Conservation (phyloP, 2,113 vertebrate species). For the Merops nubicus region DNA sequence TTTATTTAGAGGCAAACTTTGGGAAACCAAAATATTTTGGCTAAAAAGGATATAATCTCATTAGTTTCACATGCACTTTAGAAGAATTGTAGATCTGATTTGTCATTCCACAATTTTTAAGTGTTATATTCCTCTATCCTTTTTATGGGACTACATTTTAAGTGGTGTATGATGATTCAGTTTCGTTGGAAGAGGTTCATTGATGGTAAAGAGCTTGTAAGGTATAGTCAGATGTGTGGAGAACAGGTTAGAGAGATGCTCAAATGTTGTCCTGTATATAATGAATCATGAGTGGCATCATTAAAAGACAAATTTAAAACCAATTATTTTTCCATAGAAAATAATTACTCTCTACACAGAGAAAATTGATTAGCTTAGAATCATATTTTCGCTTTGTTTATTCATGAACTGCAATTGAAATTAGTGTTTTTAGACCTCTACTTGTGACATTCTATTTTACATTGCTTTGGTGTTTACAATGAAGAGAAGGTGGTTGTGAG, state of each 20-base stretch:
- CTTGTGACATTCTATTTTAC: not conserved
- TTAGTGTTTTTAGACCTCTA: not conserved
- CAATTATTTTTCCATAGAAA: not conserved
- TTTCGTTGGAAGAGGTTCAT: not conserved
- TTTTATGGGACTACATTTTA: not conserved
- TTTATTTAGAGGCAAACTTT: not conserved
- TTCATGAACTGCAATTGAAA: not conserved
- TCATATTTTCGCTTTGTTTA: not conserved
- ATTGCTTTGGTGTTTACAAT: not conserved
- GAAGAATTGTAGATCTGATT: not conserved
- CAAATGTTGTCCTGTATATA: not conserved
- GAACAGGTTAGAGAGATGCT: not conserved
- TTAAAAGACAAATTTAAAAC: not conserved
- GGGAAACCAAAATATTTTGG: not conserved
- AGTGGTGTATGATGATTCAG: rapidly evolving
- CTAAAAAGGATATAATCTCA: not conserved
- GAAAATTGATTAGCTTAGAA: not conserved
- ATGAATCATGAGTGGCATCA: not conserved
- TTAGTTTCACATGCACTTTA: not conserved
- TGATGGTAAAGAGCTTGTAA: not conserved
- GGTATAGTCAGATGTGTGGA: not conserved
- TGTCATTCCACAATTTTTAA: not conserved
- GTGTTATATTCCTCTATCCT: not conserved
- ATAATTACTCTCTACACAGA: not conserved
- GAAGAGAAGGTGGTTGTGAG: not conserved